Percentiles rank a stretch among this genome's conserved stretches.
phyloP scores from a whole-genome alignment of 2,888 invertebrate species.

The Erpobdella octoculata region DNA sequence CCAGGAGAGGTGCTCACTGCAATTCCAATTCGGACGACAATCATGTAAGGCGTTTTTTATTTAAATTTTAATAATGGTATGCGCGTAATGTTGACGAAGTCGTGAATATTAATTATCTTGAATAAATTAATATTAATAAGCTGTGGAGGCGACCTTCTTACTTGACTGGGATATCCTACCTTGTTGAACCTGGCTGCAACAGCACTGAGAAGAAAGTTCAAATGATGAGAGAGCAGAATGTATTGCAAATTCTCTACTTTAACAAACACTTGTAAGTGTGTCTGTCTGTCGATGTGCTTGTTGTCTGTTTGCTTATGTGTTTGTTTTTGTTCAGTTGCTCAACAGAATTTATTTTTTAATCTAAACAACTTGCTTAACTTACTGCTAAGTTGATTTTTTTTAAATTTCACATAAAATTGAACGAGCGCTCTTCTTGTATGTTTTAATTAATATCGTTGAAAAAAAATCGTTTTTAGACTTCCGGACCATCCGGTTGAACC shows the following conservation, averaged over 20 bases:
- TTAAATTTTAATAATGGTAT: background rate
- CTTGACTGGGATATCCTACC: constrained; percentile 56
- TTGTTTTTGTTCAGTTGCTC: background rate
- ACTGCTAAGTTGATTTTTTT: too few species aligned
- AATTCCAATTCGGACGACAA: background rate
- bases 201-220: constrained; percentile 81
- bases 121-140: background rate
- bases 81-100: background rate
- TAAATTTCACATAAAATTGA: too few species aligned
- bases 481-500: constrained; percentile 81
- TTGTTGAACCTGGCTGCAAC: constrained; percentile 55
- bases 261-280: constrained; percentile 41
- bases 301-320: background rate
- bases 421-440: too few species aligned
- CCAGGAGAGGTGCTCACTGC: constrained; percentile 39
- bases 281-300: background rate
- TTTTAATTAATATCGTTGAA: too few species aligned
- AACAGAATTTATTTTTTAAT: background rate
- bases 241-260: constrained; percentile 58
- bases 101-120: background rate
- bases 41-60: background rate
- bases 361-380: background rate
- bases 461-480: constrained; percentile 59
- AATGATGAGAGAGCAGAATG: constrained; percentile 74
- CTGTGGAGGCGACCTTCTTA: constrained; percentile 66